Base-by-base conservation (phyloP, 1,140 invertebrate genomes). In the Chrysomallon squamiferum region DNA sequence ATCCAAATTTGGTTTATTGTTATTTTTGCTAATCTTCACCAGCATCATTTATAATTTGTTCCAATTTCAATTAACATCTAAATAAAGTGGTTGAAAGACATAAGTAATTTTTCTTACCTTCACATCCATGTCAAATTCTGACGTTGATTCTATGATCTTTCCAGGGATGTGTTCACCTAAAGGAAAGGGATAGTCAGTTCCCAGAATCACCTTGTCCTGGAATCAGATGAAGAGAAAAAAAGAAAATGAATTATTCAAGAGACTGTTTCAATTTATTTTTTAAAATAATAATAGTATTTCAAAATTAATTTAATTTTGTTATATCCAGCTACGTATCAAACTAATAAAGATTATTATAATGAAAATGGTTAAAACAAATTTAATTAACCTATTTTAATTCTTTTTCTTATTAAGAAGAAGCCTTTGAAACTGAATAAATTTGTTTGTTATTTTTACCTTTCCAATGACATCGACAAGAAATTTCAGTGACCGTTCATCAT, bases 151-250 rank as follows among this genome's bases (percentile, higher is more conserved):
- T 20, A 90, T 85, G 22, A 89, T 68, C 61, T 84, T 82, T 41
- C 89, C 89, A 4, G 88, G 87, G 35, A 82, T 69, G 32, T 87
- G 82, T 72, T 90, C 89, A 9, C 89, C 89, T 0, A 90, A 79
- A 7, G 89, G 88, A 69, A 90, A 90, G 0, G 89, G 89, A 76
- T 90, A 90, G 72, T 90, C 89, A 30, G 85, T 88, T 3, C 89
- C 89, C 32, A 90, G 75, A 5, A 89, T 80, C 15, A 90, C 82
- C 11, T 81, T 75, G 35, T 89, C 85, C 87, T 89, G 65, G 13
- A 70, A 73, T 59, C 66, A 43, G 45, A 52, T 2, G 43, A 27
- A 63, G 6, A 30, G 25, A 43, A 43, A 64, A 25, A 52, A n/a
- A 9, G 9, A 9, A 27, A 18, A n/a, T n/a, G n/a, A n/a, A 22